These are phyloP conservation scores for Athene cunicularia DNA, from an alignment of 2,113 vertebrate species.

Conservation along the genomic window DNA sequence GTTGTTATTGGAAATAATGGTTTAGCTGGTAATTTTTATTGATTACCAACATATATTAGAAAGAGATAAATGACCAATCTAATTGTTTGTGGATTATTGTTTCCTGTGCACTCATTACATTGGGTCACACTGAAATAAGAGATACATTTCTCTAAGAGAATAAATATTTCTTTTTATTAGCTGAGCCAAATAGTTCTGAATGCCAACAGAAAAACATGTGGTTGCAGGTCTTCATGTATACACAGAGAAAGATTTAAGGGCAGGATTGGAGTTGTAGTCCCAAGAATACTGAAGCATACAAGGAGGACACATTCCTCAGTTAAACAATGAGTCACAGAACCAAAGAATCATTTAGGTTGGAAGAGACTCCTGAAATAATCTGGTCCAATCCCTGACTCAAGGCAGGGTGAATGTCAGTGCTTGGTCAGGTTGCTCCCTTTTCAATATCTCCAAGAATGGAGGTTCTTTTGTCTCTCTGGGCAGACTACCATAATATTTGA, in stretches of 20 bases:
- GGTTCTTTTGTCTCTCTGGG: not conserved
- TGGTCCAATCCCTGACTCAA: not conserved
- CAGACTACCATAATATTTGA: not conserved
- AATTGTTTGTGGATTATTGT: conserved; percentile 41
- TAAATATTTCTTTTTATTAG: not conserved
- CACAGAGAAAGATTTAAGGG: not conserved
- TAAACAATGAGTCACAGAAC: not conserved
- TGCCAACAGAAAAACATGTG: not conserved
- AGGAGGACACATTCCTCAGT: not conserved
- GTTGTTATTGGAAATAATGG: conserved; percentile 34
- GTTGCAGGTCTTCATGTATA: not conserved
- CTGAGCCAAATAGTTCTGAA: not conserved
- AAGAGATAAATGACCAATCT: conserved; percentile 26
- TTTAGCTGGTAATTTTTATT: conserved; percentile 52
- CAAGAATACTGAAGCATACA: not conserved
- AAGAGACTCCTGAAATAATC: not conserved
- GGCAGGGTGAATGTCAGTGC: not conserved
- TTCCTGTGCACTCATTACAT: conserved; percentile 23
- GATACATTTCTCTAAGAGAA: not conserved
- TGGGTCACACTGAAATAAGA: not conserved
- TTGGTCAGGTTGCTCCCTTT: not conserved
- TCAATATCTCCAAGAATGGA: not conserved
- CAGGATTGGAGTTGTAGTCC: not conserved
- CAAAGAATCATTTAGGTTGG: not conserved
- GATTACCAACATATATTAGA: conserved; percentile 41